Percentiles rank a stretch among this genome's conserved stretches.
phyloP scores from a whole-genome alignment of 2,797 vertebrate species.

The Orestias chungarensis region DNA sequence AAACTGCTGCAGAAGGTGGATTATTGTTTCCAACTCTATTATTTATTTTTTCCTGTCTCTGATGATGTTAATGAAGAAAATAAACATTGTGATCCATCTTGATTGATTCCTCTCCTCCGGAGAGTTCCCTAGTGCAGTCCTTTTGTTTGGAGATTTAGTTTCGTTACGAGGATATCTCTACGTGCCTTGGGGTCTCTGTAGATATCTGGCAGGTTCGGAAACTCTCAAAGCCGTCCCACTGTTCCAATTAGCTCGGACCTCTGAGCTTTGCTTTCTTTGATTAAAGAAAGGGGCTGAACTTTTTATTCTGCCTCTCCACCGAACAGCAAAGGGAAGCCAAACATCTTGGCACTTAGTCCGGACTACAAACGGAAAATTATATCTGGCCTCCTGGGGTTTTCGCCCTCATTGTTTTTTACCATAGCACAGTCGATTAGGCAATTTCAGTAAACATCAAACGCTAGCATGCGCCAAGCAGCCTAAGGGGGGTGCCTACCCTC shows the following conservation, averaged over 20 bases:
- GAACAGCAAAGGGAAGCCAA: constrained; percentile 26
- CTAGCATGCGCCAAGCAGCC: constrained; percentile 40
- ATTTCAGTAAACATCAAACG: constrained; percentile 64
- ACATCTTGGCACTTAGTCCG: constrained; percentile 41
- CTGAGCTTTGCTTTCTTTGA: constrained; percentile 30
- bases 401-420: constrained; percentile 54
- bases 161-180: constrained; percentile 44
- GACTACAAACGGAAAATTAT: constrained; percentile 43
- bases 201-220: constrained; percentile 30
- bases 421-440: constrained; percentile 62
- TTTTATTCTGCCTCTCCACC: constrained; percentile 14
- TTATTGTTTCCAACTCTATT: constrained; percentile 9
- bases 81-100: constrained; percentile 20
- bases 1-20: constrained; percentile 4
- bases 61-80: constrained; percentile 12
- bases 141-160: constrained; percentile 48
- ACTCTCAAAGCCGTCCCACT: constrained; percentile 46
- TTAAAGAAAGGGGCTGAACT: constrained; percentile 21
- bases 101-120: constrained; percentile 33
- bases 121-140: constrained; percentile 36
- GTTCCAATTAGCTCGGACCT: constrained; percentile 53
- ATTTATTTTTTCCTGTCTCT: constrained; percentile 13
- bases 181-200: constrained; percentile 38
- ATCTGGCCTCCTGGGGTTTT: constrained; percentile 48
- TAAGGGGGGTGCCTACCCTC: constrained; percentile 59